phyloP scores from a whole-genome alignment of 2,888 invertebrate species.

The Ichneumoninae sp. region DNA sequence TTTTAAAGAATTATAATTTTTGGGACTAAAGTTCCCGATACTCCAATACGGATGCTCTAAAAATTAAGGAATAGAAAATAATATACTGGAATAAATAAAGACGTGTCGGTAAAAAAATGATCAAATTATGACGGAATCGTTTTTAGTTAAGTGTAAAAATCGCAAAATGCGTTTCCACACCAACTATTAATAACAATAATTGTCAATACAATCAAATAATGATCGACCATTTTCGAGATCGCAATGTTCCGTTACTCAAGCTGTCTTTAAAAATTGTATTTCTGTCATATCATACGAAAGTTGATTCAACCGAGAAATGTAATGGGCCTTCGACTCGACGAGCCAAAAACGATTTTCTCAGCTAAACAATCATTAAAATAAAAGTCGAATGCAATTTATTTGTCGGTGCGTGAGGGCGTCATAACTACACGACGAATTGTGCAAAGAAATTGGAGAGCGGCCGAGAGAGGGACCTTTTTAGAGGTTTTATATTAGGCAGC shows the following conservation, averaged over 20 bases:
- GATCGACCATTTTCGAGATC: not conserved
- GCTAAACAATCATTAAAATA: constrained; percentile 7
- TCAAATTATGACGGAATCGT: too few relatives aligned
- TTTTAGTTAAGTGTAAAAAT: too few relatives aligned
- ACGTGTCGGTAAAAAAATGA: too few relatives aligned
- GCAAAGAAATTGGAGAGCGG: constrained; percentile 46
- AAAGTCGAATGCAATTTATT: constrained; percentile 4
- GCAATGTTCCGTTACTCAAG: not conserved
- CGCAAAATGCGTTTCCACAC: too few relatives aligned
- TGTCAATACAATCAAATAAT: not conserved
- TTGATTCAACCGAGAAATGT: constrained; percentile 8
- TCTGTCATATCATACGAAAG: not conserved
- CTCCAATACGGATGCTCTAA: too few relatives aligned
- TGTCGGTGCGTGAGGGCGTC: constrained; percentile 19
- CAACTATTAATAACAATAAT: too few relatives aligned
- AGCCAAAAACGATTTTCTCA: not conserved
- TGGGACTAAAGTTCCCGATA: too few relatives aligned
- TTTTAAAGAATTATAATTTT: too few relatives aligned
- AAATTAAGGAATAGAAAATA: too few relatives aligned
- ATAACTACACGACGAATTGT: constrained; percentile 53
- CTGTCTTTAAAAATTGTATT: not conserved
- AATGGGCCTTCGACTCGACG: not conserved
- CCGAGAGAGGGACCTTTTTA: constrained; percentile 22
- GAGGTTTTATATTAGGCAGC: constrained; percentile 54
- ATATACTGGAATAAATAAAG: too few relatives aligned